Base-by-base conservation (phyloP, 2,888 invertebrate species). In the Lagria hirta region DNA sequence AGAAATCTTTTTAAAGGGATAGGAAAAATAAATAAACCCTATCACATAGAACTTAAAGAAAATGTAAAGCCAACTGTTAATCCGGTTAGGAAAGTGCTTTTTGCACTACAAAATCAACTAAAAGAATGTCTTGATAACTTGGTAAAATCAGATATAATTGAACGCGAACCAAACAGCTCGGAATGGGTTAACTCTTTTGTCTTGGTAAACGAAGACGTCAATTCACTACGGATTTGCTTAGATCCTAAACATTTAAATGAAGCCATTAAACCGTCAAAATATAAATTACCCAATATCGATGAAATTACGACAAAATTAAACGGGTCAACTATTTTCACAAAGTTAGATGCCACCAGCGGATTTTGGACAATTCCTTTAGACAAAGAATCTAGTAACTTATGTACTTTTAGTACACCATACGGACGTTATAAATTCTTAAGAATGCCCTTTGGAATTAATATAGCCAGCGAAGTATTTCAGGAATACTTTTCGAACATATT, bases 101-200 rank as follows among this genome's bases (percentile, higher is more conserved):
- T 53, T 44, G 30, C 48, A 5, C 26, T 53, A 33, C 35, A 30
- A 16, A 33, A 52, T 30, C 11, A 48, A 43, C 37, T 49, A 28
- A 46, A 46, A 42, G 22, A 8, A 23, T 14, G 11, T 12, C 13
- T 41, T 18, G 10, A 16, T 12, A 11, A 41, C 12, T 12, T 41
- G 11, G 18, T 33, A 21, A 10, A 20, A 28, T 4, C 7, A 4
- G 12, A 46, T 12, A 48, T 55, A 2, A 45, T 55, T 22, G 11
- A 46, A 37, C 45, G 41, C 43, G 41, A 49, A n/a, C 40, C 20
- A 1, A 15, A 30, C 22, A 28, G 11, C 4, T 27, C 53, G 10
- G 53, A 57, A 3, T 58, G 56, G 54, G 38, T 53, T 8, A 54
- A 54, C 36, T 34, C 55, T 6, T 41, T 44, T 7, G 54, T 54